A percentile compares a stretch with the other conserved stretches of the same genome.
Conservation (phyloP, 2,888 invertebrate genomes). For the Imbricaverruca yamaguchii region DNA sequence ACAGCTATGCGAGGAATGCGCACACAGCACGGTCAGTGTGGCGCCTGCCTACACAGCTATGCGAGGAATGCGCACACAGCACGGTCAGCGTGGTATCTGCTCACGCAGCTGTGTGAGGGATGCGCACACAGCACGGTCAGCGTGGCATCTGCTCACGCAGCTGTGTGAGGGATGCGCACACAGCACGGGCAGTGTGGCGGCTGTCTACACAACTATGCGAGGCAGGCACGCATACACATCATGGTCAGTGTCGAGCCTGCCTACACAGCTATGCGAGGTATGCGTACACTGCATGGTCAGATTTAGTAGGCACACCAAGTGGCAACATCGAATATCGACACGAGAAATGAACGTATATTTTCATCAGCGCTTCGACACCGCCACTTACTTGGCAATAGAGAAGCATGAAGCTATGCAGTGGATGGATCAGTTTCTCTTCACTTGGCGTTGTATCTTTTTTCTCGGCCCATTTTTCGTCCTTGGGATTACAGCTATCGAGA, state of each 20-base stretch:
- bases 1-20: too few species aligned
- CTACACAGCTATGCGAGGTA: too few species aligned
- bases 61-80: background rate
- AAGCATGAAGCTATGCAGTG: background rate
- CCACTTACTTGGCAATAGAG: background rate
- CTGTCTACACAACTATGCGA: background rate
- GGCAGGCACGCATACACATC: background rate
- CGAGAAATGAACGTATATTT: too few species aligned
- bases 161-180: background rate
- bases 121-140: background rate
- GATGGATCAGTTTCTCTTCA: constrained; percentile 5
- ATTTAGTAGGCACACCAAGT: too few species aligned
- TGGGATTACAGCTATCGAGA: background rate
- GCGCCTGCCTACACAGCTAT: background rate
- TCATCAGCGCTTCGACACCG: too few species aligned
- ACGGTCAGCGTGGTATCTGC: background rate
- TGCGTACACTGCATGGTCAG: too few species aligned
- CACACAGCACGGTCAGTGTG: background rate
- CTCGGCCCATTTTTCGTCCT: background rate
- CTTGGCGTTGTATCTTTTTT: background rate
- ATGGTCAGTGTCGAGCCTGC: background rate
- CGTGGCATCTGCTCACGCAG: background rate
- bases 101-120: background rate
- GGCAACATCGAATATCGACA: too few species aligned
- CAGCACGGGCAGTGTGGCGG: background rate